Evolutionary conservation across 2,797 vertebrate species (phyloP), one percentile per base, ranked within the genome.

Genomic region (Lutjanus campechanus): DNA sequence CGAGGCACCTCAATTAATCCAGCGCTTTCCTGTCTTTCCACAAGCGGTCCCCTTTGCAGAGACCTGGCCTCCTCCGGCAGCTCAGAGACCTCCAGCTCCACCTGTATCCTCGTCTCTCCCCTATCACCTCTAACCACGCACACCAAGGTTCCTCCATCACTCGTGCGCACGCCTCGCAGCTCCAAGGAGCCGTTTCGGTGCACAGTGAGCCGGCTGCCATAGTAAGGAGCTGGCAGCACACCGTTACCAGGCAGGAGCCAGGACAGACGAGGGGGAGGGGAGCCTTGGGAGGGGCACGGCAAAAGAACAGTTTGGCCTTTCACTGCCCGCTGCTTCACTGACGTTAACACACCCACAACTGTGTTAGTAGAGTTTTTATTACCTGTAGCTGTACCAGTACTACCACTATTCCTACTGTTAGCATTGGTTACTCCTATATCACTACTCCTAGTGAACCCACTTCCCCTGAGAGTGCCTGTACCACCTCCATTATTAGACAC

Each of bases 171-270:
- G 0, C 76, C 90, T 20, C 91, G 93, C 44, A 99, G 95, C 87
- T 99, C 98, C 84, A 99, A 72, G 0, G 98, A 96, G 5, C 98
- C 98, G 0, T 99, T 99, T 49, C 89, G 94, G 81, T 98, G 95
- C 40, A 99, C 97, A 0, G 95, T 96, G 36, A 98, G 93, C 61
- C 98, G 94, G 73, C 93, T 96, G 19, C 98, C 97, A 0, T 96
- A 96, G 89, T 98, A 98, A 0, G 98, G 98, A 12, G 97, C 96
- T 0, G 97, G 96, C 46, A 99, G 89, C 11, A 97, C 91, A 0
- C 97, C 95, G 4, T 97, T 97, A 69, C 97, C 96, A 0, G 97
- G 97, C 40, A 99, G 94, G 44, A 97, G 93, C 98, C 98, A 99
- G 54, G 97, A 71, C 44, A 98, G 90, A 0, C 95, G 95, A 0